phyloP scores from a whole-genome alignment of 2,797 vertebrate species.

The Lacerta viridis region DNA sequence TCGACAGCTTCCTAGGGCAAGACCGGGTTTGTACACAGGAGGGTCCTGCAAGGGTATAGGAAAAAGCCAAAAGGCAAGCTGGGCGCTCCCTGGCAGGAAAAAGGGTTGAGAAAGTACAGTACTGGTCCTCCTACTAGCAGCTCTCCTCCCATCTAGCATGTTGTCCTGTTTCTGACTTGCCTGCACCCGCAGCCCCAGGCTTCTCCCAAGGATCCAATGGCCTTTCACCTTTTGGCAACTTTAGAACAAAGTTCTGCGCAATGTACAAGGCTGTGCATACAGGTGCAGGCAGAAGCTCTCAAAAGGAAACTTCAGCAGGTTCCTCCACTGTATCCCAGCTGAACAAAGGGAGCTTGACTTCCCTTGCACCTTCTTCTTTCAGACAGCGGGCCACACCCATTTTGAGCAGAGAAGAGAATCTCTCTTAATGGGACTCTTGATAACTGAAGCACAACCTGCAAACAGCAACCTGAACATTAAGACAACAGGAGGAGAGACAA shows the following conservation, averaged over 20 bases:
- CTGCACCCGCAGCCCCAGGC: background rate
- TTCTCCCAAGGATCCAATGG: background rate
- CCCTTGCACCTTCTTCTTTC: background rate
- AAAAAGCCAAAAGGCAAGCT: conserved; percentile 3
- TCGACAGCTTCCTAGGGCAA: background rate
- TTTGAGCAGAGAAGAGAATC: conserved; percentile 12
- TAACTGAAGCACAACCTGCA: conserved; percentile 73
- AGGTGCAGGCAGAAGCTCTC: background rate
- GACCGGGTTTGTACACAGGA: background rate
- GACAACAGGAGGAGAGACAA: background rate
- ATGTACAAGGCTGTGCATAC: background rate
- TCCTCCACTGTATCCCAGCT: background rate
- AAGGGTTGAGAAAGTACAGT: background rate
- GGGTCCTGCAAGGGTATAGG: background rate
- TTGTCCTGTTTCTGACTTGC: background rate
- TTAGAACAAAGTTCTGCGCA: conserved; percentile 11
- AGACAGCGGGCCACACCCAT: background rate
- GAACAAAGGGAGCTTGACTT: background rate
- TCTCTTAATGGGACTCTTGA: conserved; percentile 46
- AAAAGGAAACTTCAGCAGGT: background rate
- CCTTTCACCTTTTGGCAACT: conserved; percentile 29
- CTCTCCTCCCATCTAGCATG: conserved; percentile 12
- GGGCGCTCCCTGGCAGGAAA: conserved; percentile 21
- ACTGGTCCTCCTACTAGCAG: conserved; percentile 18
- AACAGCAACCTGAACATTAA: background rate